A percentile compares a stretch with the other conserved stretches of the same genome.
Evolutionary conservation across 2,888 invertebrate genomes (phyloP).

Genomic region (Drosophila austrosaltans): DNA sequence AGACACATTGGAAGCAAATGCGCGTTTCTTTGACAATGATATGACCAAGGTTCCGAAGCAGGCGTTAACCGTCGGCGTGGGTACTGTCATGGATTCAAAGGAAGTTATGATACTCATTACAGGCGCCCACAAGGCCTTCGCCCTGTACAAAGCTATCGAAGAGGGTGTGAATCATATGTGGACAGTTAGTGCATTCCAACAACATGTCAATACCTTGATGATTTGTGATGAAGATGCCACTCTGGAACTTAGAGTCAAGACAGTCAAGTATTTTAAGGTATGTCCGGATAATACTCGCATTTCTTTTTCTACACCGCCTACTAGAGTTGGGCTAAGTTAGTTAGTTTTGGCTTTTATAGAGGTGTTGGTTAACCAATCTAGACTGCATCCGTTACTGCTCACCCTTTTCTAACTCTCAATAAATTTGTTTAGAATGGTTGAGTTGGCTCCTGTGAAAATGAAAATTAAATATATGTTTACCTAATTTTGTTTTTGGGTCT

Average conservation of each 20-base stretch:
- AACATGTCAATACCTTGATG: constrained; percentile 95
- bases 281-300: constrained; percentile 34
- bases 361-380: constrained; percentile 28
- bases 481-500: constrained; percentile 40
- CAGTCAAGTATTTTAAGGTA: constrained; percentile 99
- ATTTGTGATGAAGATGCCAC: constrained; percentile 99
- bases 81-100: constrained; percentile 98
- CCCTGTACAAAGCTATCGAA: constrained; percentile 98
- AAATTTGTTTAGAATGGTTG: constrained; percentile 17
- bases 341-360: constrained; percentile 8
- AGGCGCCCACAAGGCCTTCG: constrained; percentile 97
- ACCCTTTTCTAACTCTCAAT: neutral
- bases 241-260: constrained; percentile 97
- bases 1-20: constrained; percentile 98
- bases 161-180: constrained; percentile 99
- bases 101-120: constrained; percentile 99
- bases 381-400: neutral
- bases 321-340: neutral
- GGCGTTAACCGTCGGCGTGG: constrained; percentile 99
- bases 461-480: constrained; percentile 6
- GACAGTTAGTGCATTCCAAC: constrained; percentile 99
- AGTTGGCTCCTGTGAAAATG: constrained; percentile 1
- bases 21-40: constrained; percentile 98
- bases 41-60: constrained; percentile 96
- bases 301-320: constrained; percentile 4